These are phyloP conservation scores for Chrysochloris asiatica DNA, from an alignment of 2,113 vertebrate species.

Conservation along the genomic window DNA sequence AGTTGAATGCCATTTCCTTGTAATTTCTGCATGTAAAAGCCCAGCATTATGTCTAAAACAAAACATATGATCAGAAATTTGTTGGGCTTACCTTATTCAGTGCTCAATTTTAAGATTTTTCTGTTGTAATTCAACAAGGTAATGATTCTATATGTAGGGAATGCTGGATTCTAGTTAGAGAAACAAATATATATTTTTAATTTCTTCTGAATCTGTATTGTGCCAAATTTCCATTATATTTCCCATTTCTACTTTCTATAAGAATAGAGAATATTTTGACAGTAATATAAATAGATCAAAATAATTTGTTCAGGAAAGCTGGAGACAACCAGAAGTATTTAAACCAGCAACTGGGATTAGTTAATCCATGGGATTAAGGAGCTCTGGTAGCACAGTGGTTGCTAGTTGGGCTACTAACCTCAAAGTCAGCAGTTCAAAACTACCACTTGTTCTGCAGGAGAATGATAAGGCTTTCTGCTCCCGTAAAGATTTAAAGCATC, in stretches of 20 bases:
- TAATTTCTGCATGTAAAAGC: neutral
- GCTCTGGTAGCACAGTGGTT: no score
- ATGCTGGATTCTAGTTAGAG: neutral
- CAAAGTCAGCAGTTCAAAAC: no score
- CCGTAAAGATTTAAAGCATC: no score
- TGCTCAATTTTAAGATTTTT: neutral
- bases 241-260: neutral
- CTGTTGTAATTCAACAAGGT: neutral
- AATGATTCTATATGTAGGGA: neutral
- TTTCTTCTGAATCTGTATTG: neutral
- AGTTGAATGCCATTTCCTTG: neutral
- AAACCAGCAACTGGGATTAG: neutral
- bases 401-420: no score
- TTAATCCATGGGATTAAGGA: neutral
- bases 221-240: neutral
- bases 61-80: neutral
- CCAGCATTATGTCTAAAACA: neutral
- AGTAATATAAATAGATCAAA: neutral
- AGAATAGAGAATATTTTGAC: neutral
- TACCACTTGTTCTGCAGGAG: no score
- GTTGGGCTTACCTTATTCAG: neutral
- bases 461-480: no score
- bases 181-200: neutral
- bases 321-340: neutral
- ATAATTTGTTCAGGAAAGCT: neutral